Evolutionary conservation across 2,797 vertebrate species (phyloP).

Genomic region (Leuciscus waleckii): DNA sequence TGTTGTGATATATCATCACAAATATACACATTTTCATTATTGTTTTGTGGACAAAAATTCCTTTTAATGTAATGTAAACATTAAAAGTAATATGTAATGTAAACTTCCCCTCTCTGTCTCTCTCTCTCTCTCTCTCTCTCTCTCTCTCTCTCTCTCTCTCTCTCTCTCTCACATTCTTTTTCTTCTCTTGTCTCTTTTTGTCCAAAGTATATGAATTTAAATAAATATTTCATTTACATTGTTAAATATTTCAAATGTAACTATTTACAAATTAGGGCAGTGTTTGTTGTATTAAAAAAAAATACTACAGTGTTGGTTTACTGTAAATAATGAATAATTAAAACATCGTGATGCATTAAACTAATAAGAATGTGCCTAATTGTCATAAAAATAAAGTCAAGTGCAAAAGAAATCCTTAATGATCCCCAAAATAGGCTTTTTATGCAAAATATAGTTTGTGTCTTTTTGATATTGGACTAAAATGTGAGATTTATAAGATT

Average conservation of each 20-base stretch:
- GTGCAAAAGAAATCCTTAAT: background rate
- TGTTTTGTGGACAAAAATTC: too few relatives aligned
- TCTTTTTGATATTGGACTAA: background rate
- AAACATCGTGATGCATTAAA: background rate
- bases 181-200: too few relatives aligned
- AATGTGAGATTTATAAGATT: background rate
- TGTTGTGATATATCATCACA: background rate
- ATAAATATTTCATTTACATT: background rate
- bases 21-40: background rate
- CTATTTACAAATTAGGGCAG: background rate
- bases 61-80: background rate
- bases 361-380: background rate
- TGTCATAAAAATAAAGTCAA: background rate
- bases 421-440: background rate
- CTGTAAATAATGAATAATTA: background rate
- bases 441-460: background rate
- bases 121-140: too few relatives aligned
- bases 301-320: background rate
- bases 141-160: too few relatives aligned
- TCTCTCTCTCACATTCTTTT: too few relatives aligned
- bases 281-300: background rate
- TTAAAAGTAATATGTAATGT: too few relatives aligned
- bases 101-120: too few relatives aligned
- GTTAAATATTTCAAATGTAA: background rate
- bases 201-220: background rate